Evolutionary conservation across 2,888 invertebrate species (phyloP).

Genomic region (Tetranychus piercei): DNA sequence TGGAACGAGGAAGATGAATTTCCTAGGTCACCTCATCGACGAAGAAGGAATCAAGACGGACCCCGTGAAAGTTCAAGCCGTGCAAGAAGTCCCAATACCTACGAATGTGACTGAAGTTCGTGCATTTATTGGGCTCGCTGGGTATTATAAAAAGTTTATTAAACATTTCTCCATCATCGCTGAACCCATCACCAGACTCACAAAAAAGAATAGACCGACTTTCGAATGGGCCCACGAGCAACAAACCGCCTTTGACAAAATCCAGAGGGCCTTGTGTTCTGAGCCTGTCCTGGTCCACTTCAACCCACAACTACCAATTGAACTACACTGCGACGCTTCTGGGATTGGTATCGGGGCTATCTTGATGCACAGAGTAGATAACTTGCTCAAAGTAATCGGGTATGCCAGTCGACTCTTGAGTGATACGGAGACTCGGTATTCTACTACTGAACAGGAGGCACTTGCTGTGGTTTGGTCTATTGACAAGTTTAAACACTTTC

Average conservation of each 20-base stretch:
- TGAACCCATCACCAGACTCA: not conserved
- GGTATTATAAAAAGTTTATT: not conserved
- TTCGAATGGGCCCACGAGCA: not conserved
- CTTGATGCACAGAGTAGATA: not conserved
- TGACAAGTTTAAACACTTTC: not conserved
- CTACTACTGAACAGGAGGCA: constrained; percentile 9
- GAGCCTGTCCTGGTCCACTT: constrained; percentile 10
- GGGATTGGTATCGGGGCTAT: constrained; percentile 4
- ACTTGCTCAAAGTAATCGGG: not conserved
- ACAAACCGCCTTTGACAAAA: not conserved
- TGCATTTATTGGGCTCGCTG: not conserved
- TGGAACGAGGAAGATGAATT: not conserved
- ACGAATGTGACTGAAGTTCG: constrained; percentile 8
- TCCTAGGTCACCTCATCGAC: constrained; percentile 11
- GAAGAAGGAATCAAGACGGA: constrained; percentile 5
- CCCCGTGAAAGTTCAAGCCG: constrained; percentile 10
- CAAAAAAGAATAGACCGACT: not conserved
- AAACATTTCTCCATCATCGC: not conserved
- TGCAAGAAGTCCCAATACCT: constrained; percentile 13
- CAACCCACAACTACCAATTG: constrained; percentile 12
- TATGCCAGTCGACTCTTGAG: not conserved
- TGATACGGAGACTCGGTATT: not conserved
- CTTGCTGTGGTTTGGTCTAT: constrained; percentile 3
- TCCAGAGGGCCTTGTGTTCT: not conserved
- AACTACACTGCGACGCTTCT: constrained; percentile 12